Percentiles rank a stretch among this genome's conserved stretches.
phyloP scores from a whole-genome alignment of 2,113 vertebrate species.

The Sinocyclocheilus anophthalmus region DNA sequence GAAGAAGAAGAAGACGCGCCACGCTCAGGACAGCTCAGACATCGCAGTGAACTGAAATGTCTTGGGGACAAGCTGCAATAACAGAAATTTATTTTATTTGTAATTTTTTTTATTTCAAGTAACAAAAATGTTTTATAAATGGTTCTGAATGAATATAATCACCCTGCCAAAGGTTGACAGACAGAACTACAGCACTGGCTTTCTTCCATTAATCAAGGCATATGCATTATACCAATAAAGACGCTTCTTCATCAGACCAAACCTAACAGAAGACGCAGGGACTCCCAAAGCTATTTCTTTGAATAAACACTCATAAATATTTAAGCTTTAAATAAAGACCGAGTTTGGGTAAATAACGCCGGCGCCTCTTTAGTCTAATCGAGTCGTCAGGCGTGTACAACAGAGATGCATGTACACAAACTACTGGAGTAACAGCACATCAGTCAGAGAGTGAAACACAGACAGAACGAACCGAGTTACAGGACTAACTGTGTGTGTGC shows the following conservation, averaged over 20 bases:
- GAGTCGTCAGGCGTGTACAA: constrained; percentile 4
- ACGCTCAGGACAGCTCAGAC: no score
- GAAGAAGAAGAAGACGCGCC: no score
- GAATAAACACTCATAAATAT: constrained; percentile 42
- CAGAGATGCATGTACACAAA: neutral
- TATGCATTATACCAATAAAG: neutral
- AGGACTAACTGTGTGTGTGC: neutral
- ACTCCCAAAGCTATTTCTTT: constrained; percentile 28
- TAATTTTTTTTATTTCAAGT: no score
- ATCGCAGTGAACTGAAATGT: no score
- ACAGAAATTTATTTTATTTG: no score
- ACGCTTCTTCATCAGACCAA: constrained; percentile 21
- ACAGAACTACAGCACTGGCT: neutral
- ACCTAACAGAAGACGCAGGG: constrained; percentile 28
- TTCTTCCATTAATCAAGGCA: constrained; percentile 24
- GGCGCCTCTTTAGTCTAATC: neutral
- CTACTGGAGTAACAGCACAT: neutral
- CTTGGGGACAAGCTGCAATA: no score
- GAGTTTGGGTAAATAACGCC: constrained; percentile 36
- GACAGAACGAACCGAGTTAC: neutral
- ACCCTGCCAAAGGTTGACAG: neutral
- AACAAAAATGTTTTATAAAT: no score
- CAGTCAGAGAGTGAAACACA: neutral
- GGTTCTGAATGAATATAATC: no score
- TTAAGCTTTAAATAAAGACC: constrained; percentile 47